Evolutionary conservation across 2,797 vertebrate genomes (phyloP), one percentile per base, ranked within the genome.

Genomic region (Macroramphosus scolopax): DNA sequence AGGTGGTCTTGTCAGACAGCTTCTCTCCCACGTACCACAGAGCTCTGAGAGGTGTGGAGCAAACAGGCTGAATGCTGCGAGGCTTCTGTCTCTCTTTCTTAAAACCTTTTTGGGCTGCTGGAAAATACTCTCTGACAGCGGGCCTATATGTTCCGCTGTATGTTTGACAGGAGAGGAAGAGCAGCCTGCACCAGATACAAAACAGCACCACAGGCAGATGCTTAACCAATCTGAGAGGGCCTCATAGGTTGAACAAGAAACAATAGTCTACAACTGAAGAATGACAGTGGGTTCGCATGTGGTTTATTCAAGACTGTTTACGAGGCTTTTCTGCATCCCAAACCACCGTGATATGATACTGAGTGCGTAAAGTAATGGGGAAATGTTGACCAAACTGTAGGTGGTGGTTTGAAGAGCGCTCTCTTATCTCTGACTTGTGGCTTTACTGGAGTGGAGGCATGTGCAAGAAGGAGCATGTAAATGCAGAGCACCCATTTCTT

Each of bases 1-100:
- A 79, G 80, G 77, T 84, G 83, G 83, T 82, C 86, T 83, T 75
- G 80, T 88, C 82, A 88, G 84, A 87, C 81, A 77, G 75, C 72
- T 81, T 37, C 66, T 78, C 82, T 81, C 78, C 79, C 78, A 81
- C 79, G 56, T 78, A 79, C 71, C 59, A 24, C 17, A 17, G 63
- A 54, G 68, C 79, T 80, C 66, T 65, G 72, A 82, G 77, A 85
- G 75, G 76, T 80, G 79, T 58, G 68, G 68, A 75, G 78, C 69
- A 80, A 83, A 78, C 80, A 51, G 69, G 50, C 73, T 72, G 73
- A 77, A 78, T 76, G 77, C 70, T 76, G 72, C 68, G 71, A 84
- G 72, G 78, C 74, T 87, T 80, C 84, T 81, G 80, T 86, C 81
- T 86, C 72, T 80, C 72, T 75, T 68, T 76, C 80, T 84, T 77